Base-by-base conservation (phyloP, 2,888 invertebrate genomes). In the Drosophila bunnanda region DNA sequence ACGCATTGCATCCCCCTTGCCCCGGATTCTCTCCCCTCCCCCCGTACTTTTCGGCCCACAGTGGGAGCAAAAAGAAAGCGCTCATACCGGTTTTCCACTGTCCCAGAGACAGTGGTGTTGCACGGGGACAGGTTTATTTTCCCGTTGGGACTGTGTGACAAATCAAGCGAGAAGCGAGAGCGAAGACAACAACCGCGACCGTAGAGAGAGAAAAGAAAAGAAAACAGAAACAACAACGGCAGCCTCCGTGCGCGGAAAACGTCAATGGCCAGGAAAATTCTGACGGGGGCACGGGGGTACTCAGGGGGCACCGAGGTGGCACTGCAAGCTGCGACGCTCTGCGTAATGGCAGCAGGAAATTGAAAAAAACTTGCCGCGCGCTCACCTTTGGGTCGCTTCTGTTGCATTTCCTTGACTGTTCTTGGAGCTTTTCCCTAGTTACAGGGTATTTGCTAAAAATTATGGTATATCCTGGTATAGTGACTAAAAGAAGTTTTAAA, bases 121-220 rank as follows among this genome's bases (percentile, higher is more conserved):
- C 64, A 36, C 64, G 61, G 75, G 55, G 76, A 76, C 85, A 82
- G 85, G 89, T 87, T 86, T 88, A 87, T 78, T 89, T 87, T 78
- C 89, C 85, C 89, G 82, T 75, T 87, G 85, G 85, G 85, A 77
- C 80, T 79, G 80, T 75, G 85, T 87, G 85, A 89, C 85, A 86
- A 86, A 86, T 89, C 89, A 84, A 89, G 85, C 85, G 82, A 76
- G 76, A 73, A 80, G 80, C 85, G 82, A 78, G 76, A 73, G 80
- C 82, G 73, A 80, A 82, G 78, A 69, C 50, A 70, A 61, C 62
- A 72, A 64, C 56, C 75, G 64, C 56, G 65, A 50, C 50, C 50
- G n/a, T 34, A 30, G 50, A n/a, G 17, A 17, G 36, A 28, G 7
- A 41, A n/a, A 38, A 20, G 15, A 44, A 43, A 43, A 44, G 44